Percentiles rank a stretch among this genome's conserved stretches.
Conservation (phyloP, 2,888 invertebrate species). For the Slavum lentiscoides region DNA sequence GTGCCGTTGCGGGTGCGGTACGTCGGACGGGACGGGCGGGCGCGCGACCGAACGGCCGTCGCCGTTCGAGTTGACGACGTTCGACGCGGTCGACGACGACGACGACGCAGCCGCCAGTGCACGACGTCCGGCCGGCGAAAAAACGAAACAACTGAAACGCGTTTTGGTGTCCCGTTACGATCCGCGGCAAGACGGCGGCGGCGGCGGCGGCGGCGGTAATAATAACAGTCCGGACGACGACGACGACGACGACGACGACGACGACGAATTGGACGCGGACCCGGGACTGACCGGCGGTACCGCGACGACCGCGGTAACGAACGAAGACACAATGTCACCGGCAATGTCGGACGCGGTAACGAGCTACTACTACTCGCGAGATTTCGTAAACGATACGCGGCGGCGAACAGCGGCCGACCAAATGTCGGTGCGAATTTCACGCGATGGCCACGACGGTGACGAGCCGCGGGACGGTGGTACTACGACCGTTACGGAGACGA, state of each 20-base stretch:
- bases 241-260: background rate
- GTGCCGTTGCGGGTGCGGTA: slow-evolving; percentile 23
- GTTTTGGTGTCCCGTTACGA: background rate
- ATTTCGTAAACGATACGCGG: background rate
- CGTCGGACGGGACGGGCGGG: background rate
- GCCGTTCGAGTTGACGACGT: slow-evolving; percentile 9
- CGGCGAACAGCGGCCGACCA: background rate
- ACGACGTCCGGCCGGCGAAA: background rate
- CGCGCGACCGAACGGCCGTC: background rate
- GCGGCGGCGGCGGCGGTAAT: background rate
- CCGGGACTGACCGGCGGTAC: background rate
- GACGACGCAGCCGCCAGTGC: background rate
- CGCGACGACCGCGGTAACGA: background rate
- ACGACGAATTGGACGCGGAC: background rate
- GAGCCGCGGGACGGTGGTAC: no score
- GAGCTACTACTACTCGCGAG: background rate
- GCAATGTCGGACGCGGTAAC: slow-evolving; percentile 27
- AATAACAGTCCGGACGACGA: background rate
- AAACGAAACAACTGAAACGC: slow-evolving; percentile 7
- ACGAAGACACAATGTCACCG: slow-evolving; percentile 21
- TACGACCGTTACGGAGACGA: background rate
- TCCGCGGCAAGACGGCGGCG: background rate
- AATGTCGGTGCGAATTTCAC: background rate
- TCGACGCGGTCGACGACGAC: background rate
- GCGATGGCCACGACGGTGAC: background rate